Base-by-base conservation (phyloP, 2,888 invertebrate species). In the Gastrophysa polygoni region DNA sequence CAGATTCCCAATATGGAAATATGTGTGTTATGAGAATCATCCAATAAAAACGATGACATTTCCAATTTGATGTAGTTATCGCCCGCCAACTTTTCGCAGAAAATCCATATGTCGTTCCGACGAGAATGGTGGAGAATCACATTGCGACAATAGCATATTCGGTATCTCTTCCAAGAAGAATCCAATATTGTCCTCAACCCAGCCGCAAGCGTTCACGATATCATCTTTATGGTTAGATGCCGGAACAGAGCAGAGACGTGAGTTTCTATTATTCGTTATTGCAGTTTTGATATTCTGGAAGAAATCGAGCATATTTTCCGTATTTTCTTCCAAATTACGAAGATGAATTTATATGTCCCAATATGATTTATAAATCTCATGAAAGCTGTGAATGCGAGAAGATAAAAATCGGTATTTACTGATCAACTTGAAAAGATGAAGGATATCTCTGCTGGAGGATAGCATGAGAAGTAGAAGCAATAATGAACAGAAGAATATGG, bases 171-270 rank as follows among this genome's bases (percentile, higher is more conserved):
- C 59, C 61, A 60, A 66, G 64, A 60, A 56, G 66, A 66, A 68
- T 68, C 68, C 64, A 68, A 68, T 68, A 68, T 66, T 66, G 64
- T 68, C 59, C 68, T 54, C 43, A 62, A 49, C 62, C 51, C 62
- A 59, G 62, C 64, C 61, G 14, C 32, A 54, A 62, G 62, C 58
- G 58, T 61, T 34, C 43, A 57, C 66, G 68, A 72, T 72, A 71
- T 71, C 64, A 69, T 71, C 69, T 71, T 71, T 68, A 72, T 70
- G 61, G 70, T 71, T 67, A 58, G 56, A 68, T 62, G 14, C 1
- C 14, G 57, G 48, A 61, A 47, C 49, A 50, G 59, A 59, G 65
- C 52, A 61, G 48, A 62, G 49, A n/a, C 67, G 64, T 68, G 59
- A 63, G 64, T 66, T 64, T 58, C 61, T 51, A 66, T 63, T 14